Evolutionary conservation across 1,140 invertebrate species (phyloP).

Genomic region (Conus ventricosus): DNA sequence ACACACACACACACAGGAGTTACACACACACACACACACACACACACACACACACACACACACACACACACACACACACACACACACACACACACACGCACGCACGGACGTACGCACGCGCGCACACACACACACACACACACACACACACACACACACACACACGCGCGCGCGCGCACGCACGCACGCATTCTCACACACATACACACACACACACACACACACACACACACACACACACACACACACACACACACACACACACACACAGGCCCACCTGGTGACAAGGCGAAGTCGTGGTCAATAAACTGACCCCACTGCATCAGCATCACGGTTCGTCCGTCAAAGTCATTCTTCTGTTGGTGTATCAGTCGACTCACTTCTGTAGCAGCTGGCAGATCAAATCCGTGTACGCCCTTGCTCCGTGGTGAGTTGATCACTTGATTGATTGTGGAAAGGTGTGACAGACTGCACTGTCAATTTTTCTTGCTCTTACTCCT

Average conservation of each 20-base stretch:
- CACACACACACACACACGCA: no score
- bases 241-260: no score
- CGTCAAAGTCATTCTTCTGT: not conserved
- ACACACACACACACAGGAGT: no score
- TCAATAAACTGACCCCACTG: constrained; percentile 48
- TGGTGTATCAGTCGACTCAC: constrained; percentile 43
- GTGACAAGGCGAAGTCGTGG: constrained; percentile 37
- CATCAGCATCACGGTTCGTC: constrained; percentile 39
- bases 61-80: no score
- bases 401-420: constrained; percentile 26
- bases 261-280: not conserved
- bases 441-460: not conserved
- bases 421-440: constrained; percentile 6
- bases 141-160: not conserved
- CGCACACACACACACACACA: no score
- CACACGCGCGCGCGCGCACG: not conserved
- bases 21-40: no score
- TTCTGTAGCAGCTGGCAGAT: constrained; percentile 41
- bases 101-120: no score
- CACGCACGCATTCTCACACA: not conserved
- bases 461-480: not conserved
- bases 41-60: no score
- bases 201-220: not conserved
- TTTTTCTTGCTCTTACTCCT: not conserved
- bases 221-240: no score